Evolutionary conservation across 2,113 vertebrate genomes (phyloP).

Genomic region (Oxyura jamaicensis): DNA sequence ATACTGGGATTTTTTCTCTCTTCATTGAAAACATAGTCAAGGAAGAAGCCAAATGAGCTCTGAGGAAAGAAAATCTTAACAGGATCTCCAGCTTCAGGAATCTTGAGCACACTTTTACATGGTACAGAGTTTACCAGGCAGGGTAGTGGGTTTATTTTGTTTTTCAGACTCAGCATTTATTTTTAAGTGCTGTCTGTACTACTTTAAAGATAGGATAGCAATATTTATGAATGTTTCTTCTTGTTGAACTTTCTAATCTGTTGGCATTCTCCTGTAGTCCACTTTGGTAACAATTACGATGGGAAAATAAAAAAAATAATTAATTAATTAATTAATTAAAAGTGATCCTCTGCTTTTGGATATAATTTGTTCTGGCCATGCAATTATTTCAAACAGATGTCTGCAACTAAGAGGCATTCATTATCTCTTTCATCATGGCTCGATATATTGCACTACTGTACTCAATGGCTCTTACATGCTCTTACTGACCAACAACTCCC

Average conservation of each 20-base stretch:
- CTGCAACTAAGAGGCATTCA: background rate
- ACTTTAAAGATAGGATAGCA: background rate
- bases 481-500: background rate
- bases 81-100: background rate
- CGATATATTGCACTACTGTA: background rate
- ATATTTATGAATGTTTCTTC: background rate
- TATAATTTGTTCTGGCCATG: background rate
- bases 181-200: background rate
- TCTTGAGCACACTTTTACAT: background rate
- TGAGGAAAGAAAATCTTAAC: background rate
- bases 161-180: background rate
- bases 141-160: background rate
- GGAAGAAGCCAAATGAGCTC: background rate
- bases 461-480: background rate
- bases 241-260: background rate
- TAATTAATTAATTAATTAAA: too few species aligned
- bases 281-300: background rate
- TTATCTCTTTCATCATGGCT: background rate
- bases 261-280: background rate
- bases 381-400: slow-evolving; percentile 17
- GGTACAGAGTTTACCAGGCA: background rate
- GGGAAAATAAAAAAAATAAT: background rate
- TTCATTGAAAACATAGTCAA: background rate
- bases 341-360: background rate
- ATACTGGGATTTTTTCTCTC: background rate